Percentiles rank a stretch among this genome's conserved stretches.
Conservation (phyloP, 2,797 vertebrate species). For the Eleutherodactylus coqui region DNA sequence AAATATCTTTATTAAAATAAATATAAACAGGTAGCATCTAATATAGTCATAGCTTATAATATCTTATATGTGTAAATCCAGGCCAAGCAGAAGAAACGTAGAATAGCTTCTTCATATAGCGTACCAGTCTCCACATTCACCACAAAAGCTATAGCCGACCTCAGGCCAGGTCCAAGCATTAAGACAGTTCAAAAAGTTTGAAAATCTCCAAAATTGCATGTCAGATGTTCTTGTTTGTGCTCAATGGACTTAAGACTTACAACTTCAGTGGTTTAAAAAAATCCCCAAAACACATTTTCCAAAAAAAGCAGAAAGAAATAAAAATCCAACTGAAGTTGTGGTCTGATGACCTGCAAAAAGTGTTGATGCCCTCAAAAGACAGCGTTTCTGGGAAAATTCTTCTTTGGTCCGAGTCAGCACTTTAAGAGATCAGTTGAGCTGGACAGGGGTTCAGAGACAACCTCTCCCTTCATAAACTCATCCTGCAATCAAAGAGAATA, state of each 20-base stretch:
- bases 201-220: background rate
- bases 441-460: constrained; percentile 72
- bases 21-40: constrained; percentile 23
- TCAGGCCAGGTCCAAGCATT: no score
- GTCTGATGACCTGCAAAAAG: background rate
- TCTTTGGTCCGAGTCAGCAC: constrained; percentile 70
- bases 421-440: constrained; percentile 76
- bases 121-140: background rate
- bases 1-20: constrained; percentile 44
- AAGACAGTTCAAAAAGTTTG: background rate
- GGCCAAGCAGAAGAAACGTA: background rate
- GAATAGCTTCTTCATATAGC: background rate
- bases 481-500: constrained; percentile 72
- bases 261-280: background rate
- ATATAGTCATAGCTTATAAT: background rate
- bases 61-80: background rate
- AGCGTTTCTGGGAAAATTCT: background rate
- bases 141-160: background rate
- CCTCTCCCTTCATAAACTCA: constrained; percentile 80
- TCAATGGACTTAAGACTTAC: background rate
- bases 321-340: background rate
- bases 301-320: background rate
- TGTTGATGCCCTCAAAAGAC: background rate
- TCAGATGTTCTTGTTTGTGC: no score
- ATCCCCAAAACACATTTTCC: background rate